A percentile compares a stretch with the other conserved stretches of the same genome.
Evolutionary conservation across 2,113 vertebrate species (phyloP).

Genomic region (Mesitornis unicolor): DNA sequence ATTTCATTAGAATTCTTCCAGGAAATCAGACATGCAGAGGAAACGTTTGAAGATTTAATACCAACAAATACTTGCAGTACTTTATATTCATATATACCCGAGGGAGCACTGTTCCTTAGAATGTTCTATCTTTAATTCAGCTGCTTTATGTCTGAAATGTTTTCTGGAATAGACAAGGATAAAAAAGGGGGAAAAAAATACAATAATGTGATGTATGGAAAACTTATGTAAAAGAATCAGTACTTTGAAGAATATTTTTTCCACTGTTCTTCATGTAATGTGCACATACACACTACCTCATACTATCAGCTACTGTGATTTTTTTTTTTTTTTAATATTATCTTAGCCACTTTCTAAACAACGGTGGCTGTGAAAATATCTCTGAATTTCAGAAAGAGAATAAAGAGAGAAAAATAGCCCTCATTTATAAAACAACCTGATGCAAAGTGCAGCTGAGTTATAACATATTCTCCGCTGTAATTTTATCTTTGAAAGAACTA

Average conservation of each 20-base stretch:
- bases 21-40: background rate
- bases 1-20: background rate
- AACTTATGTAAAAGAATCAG: background rate
- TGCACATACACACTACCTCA: background rate
- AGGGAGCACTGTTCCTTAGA: background rate
- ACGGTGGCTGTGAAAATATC: background rate
- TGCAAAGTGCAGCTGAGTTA: background rate
- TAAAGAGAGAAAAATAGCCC: background rate
- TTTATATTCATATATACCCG: background rate
- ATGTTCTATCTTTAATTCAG: background rate
- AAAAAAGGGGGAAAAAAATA: rapidly evolving
- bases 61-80: background rate
- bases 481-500: background rate
- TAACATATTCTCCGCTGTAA: background rate
- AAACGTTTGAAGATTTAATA: background rate
- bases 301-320: background rate
- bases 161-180: background rate
- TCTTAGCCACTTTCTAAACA: background rate
- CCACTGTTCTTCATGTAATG: background rate
- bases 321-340: background rate
- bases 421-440: background rate
- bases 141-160: background rate
- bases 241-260: background rate
- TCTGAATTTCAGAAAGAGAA: background rate
- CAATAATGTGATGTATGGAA: background rate